Conservation (phyloP, 2,113 vertebrate genomes). For the Mesitornis unicolor region DNA sequence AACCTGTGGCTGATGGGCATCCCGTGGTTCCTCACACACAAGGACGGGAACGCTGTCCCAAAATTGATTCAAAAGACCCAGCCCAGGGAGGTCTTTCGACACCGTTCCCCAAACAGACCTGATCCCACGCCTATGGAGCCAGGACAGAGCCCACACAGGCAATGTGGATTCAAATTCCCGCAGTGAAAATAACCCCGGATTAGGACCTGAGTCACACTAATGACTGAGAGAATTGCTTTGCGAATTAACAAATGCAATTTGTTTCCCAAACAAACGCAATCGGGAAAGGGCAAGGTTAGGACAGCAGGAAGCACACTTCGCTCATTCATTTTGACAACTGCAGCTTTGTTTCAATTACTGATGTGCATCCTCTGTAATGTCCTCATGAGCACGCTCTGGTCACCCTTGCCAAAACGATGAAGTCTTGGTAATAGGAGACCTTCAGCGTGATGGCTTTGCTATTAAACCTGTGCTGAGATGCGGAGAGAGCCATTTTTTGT, state of each 20-base stretch:
- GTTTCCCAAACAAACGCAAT: not conserved
- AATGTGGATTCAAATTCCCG: not conserved
- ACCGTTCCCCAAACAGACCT: rapidly evolving
- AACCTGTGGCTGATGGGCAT: rapidly evolving
- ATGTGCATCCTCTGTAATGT: not conserved
- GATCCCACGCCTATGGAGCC: rapidly evolving
- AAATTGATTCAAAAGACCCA: not conserved
- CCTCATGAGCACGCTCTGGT: not conserved
- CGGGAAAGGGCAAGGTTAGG: slow-evolving; percentile 6
- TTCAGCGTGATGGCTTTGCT: not conserved
- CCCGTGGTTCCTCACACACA: not conserved
- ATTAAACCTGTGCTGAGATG: not conserved
- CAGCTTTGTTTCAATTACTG: slow-evolving; percentile 20
- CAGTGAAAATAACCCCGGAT: not conserved
- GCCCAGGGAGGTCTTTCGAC: rapidly evolving
- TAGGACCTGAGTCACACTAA: not conserved
- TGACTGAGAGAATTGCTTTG: not conserved
- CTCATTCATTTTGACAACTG: slow-evolving; percentile 1
- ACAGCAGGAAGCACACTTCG: not conserved
- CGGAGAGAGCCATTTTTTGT: not conserved
- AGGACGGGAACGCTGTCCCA: rapidly evolving
- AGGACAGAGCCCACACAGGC: rapidly evolving
- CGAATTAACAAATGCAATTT: not conserved
- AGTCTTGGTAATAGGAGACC: not conserved
- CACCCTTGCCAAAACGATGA: not conserved